These are phyloP conservation scores for Tachysurus fulvidraco DNA, from an alignment of 2,113 vertebrate genomes.

Conservation along the genomic window DNA sequence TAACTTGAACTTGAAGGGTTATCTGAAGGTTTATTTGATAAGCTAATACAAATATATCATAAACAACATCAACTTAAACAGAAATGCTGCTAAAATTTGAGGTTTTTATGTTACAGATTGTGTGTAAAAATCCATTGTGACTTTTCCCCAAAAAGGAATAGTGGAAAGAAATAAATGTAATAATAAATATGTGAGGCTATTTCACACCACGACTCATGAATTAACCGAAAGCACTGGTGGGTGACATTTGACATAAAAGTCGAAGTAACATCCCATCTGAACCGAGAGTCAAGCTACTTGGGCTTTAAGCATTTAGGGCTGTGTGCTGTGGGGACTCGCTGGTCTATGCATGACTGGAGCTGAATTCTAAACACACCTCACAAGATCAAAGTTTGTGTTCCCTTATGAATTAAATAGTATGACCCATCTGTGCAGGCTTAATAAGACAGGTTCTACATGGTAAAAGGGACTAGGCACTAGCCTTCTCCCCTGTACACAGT, in stretches of 20 bases:
- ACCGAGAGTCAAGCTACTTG: slow-evolving; percentile 8
- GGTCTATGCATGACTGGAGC: slow-evolving; percentile 47
- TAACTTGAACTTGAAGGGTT: background rate
- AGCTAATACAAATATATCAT: background rate
- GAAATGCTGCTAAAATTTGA: no score
- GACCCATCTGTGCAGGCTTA: slow-evolving; percentile 66
- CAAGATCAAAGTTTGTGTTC: slow-evolving; percentile 69
- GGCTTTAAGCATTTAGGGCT: slow-evolving; percentile 26
- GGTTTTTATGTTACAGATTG: background rate
- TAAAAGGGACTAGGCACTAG: slow-evolving; percentile 29
- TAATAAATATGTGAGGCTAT: slow-evolving; percentile 4
- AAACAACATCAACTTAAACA: background rate
- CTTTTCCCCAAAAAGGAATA: background rate
- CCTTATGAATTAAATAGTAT: slow-evolving; percentile 73
- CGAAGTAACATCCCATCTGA: background rate
- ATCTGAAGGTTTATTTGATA: background rate
- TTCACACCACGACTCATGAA: background rate
- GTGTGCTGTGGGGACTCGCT: slow-evolving; percentile 15
- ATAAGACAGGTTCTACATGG: slow-evolving; percentile 52
- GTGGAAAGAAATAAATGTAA: background rate
- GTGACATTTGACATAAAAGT: slow-evolving; percentile 9
- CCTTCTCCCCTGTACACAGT: slow-evolving; percentile 21
- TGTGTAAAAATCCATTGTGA: background rate
- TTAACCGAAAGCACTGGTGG: slow-evolving; percentile 7
- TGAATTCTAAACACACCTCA: slow-evolving; percentile 57